These are phyloP conservation scores for Troglohyphantes excavatus DNA, from an alignment of 2,888 invertebrate genomes.

Conservation along the genomic window DNA sequence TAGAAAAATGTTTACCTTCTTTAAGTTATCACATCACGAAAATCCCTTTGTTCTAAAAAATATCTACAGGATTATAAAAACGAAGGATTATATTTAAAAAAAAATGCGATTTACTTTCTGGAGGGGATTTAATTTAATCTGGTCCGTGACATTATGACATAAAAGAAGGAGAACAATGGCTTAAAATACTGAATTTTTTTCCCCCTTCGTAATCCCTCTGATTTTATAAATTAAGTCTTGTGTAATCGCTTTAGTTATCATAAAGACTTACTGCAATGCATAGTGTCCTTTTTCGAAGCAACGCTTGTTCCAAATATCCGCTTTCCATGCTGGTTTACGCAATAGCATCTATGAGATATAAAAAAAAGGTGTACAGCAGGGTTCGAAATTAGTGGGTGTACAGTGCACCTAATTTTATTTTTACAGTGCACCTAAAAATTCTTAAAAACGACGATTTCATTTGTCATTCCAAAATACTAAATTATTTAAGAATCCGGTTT, in stretches of 20 bases:
- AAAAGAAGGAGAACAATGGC: neutral
- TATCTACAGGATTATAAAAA: neutral
- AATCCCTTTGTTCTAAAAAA: neutral
- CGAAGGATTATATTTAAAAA: neutral
- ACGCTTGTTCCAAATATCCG: constrained; percentile 88
- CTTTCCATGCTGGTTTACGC: constrained; percentile 85
- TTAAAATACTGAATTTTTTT: neutral
- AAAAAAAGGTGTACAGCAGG: too few species aligned
- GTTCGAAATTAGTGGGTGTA: too few species aligned
- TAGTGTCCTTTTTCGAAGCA: constrained; percentile 85
- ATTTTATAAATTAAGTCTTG: neutral
- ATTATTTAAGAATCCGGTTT: too few species aligned
- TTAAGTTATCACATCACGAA: neutral
- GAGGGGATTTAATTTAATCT: neutral
- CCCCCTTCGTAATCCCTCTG: neutral
- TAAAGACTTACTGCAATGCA: constrained; percentile 86
- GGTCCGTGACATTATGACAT: neutral
- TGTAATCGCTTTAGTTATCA: neutral
- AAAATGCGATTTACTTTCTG: neutral
- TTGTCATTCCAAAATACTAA: neutral
- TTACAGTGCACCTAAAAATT: too few species aligned
- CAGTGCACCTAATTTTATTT: too few species aligned
- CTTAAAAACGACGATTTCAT: neutral
- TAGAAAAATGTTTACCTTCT: neutral
- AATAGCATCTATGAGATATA: constrained; percentile 86